Conservation (phyloP, 2,888 invertebrate genomes). For the Boloria selene region DNA sequence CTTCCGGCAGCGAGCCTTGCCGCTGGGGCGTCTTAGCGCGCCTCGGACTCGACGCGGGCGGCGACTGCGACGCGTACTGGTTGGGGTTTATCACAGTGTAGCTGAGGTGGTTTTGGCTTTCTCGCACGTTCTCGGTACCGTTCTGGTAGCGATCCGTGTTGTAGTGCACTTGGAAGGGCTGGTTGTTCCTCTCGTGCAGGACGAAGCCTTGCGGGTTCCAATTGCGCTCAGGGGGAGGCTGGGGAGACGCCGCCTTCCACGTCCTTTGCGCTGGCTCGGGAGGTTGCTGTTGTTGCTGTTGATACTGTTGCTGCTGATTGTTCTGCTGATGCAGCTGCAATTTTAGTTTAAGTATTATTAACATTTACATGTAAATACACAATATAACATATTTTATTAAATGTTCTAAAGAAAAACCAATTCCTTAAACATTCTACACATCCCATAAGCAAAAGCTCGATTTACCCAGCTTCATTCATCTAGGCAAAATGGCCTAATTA, state of each 20-base stretch:
- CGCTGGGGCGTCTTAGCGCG: slow-evolving; percentile 81
- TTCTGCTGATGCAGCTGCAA: slow-evolving; percentile 67
- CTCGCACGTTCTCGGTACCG: slow-evolving; percentile 82
- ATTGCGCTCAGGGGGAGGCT: slow-evolving; percentile 57
- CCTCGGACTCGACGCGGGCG: slow-evolving; percentile 85
- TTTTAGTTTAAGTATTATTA: not conserved
- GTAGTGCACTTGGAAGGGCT: slow-evolving; percentile 68
- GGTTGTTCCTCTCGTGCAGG: slow-evolving; percentile 82
- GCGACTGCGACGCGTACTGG: slow-evolving; percentile 80
- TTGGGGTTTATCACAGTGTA: slow-evolving; percentile 82
- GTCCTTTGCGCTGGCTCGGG: slow-evolving; percentile 65
- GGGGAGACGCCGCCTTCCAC: slow-evolving; percentile 67
- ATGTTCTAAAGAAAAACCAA: too few relatives aligned
- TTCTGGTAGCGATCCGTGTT: slow-evolving; percentile 83
- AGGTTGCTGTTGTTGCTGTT: slow-evolving; percentile 49
- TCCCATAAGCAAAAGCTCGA: slow-evolving; percentile 9
- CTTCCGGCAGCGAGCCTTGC: slow-evolving; percentile 74
- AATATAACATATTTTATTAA: too few relatives aligned
- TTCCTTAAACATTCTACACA: not conserved
- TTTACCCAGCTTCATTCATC: not conserved
- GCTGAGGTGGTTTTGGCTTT: slow-evolving; percentile 77
- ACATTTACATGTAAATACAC: too few relatives aligned
- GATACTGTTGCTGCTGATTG: slow-evolving; percentile 48
- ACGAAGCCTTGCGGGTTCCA: slow-evolving; percentile 84
- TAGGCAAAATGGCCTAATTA: too few relatives aligned